Percentiles rank a stretch among this genome's conserved stretches.
Conservation (phyloP, 2,113 vertebrate species). For the Nerophis ophidion region DNA sequence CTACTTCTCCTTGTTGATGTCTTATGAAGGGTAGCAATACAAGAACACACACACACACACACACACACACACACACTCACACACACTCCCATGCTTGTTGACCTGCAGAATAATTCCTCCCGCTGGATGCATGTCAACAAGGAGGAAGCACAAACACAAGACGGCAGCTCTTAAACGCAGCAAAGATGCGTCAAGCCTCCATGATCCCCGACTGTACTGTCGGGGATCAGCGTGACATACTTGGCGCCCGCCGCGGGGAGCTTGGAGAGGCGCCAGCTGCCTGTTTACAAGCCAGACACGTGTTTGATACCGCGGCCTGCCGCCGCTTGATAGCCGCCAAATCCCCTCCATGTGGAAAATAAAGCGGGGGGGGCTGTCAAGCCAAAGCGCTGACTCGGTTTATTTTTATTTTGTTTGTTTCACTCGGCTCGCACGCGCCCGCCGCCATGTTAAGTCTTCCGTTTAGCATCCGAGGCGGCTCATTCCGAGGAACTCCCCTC, state of each 20-base stretch:
- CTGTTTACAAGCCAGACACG: constrained; percentile 64
- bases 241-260: constrained; percentile 41
- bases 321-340: constrained; percentile 61
- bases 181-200: constrained; percentile 73
- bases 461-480: constrained; percentile 11
- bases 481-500: background rate
- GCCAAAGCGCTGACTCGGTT: constrained; percentile 49
- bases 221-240: constrained; percentile 65
- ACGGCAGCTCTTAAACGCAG: constrained; percentile 65
- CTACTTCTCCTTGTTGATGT: too few relatives aligned
- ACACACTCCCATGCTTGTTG: constrained; percentile 39
- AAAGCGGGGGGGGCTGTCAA: constrained; percentile 37
- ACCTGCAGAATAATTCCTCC: constrained; percentile 67
- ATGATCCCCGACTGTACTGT: constrained; percentile 61
- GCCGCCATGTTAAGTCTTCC: background rate
- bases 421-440: constrained; percentile 1
- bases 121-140: constrained; percentile 25
- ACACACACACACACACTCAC: too few relatives aligned
- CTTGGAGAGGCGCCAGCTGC: constrained; percentile 64
- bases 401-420: constrained; percentile 25
- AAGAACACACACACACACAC: too few relatives aligned
- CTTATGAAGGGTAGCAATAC: too few relatives aligned
- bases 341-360: constrained; percentile 60
- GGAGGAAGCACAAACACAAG: constrained; percentile 27
- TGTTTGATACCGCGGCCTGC: constrained; percentile 55